A percentile compares a stretch with the other conserved stretches of the same genome.
These are phyloP conservation scores for Halictus quadricinctus DNA, from an alignment of 2,888 invertebrate species.

Conservation along the genomic window DNA sequence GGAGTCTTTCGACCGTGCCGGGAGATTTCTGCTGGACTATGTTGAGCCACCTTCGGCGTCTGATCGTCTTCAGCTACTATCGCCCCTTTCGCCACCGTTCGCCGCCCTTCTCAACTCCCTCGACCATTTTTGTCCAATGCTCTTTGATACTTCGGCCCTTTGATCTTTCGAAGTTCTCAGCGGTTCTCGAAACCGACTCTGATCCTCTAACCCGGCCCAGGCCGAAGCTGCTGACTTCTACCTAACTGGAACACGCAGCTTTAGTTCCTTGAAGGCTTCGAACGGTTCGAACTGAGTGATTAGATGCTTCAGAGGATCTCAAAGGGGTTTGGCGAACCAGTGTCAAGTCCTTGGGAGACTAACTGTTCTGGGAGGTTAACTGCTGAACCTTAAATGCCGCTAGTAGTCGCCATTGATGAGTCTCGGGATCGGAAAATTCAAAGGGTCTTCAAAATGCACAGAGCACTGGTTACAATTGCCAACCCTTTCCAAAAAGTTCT, in stretches of 20 bases:
- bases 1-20: not conserved
- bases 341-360: not conserved
- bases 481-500: not conserved
- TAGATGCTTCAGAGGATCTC: not conserved
- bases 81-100: not conserved
- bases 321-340: not conserved
- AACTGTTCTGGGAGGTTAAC: not conserved
- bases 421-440: not conserved
- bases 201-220: not conserved
- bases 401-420: not conserved
- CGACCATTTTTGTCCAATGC: not conserved
- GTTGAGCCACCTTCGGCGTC: not conserved
- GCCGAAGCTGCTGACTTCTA: too few relatives aligned
- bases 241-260: not conserved
- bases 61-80: not conserved
- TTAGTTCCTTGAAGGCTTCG: not conserved
- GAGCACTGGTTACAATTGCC: too few relatives aligned
- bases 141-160: slow-evolving; percentile 11
- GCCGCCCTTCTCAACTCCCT: not conserved
- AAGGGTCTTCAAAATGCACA: not conserved
- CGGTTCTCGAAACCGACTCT: not conserved
- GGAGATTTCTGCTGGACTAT: not conserved
- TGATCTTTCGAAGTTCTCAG: not conserved
- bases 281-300: not conserved
- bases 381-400: not conserved